Evolutionary conservation across 1,140 invertebrate genomes (phyloP).

Genomic region (Watersipora subatra): DNA sequence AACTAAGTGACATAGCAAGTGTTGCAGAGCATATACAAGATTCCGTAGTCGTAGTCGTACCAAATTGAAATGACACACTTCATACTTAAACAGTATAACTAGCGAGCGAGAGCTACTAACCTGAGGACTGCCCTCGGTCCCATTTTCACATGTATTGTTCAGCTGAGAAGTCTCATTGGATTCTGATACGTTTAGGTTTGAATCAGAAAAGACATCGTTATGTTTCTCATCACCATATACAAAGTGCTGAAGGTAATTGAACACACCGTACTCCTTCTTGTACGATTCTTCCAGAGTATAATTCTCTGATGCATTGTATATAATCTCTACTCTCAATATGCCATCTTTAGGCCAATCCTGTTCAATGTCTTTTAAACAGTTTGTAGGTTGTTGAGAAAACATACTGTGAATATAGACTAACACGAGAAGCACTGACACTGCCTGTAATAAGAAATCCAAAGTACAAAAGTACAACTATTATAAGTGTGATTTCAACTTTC

Average conservation of each 20-base stretch:
- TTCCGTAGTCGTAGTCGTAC: too few relatives aligned
- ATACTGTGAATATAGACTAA: constrained; percentile 87
- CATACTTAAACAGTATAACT: too few relatives aligned
- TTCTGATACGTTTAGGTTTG: too few relatives aligned
- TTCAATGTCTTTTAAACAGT: constrained; percentile 76
- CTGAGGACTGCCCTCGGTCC: too few relatives aligned
- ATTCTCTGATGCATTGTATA: constrained; percentile 49
- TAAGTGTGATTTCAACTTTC: too few relatives aligned
- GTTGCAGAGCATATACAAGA: too few relatives aligned
- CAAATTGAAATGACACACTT: too few relatives aligned
- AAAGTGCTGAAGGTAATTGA: constrained; percentile 8
- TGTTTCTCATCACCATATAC: neutral
- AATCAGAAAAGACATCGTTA: too few relatives aligned
- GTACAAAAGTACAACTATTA: neutral
- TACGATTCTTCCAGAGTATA: constrained; percentile 37
- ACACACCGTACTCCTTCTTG: constrained; percentile 34
- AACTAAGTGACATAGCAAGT: too few relatives aligned
- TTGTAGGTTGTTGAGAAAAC: constrained; percentile 80
- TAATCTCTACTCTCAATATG: constrained; percentile 86
- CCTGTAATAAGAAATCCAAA: constrained; percentile 45
- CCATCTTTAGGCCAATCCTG: constrained; percentile 87
- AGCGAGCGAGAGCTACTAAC: too few relatives aligned
- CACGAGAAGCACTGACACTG: constrained; percentile 73
- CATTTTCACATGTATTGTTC: too few relatives aligned
- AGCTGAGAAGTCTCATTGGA: too few relatives aligned